Conservation (phyloP, 92 coral and sea anemone genomes). For the Zoanthus sansibaricus region DNA sequence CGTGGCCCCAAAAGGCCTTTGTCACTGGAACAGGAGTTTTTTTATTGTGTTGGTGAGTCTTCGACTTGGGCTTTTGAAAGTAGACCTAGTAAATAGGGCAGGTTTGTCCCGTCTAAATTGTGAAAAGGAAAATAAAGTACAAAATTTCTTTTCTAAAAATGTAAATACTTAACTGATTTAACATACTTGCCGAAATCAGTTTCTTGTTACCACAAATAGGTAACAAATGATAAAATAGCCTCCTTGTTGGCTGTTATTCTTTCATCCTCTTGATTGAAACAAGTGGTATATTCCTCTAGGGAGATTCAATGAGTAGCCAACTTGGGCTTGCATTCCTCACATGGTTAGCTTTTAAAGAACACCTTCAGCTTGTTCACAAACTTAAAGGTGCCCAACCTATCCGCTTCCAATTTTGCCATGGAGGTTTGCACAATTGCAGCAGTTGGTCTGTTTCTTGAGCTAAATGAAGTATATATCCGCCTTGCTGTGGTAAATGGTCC, state of each 20-base stretch:
- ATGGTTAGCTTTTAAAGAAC: conserved; percentile 48
- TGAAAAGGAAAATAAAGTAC: not conserved
- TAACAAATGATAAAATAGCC: too few relatives aligned
- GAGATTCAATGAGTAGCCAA: conserved; percentile 60
- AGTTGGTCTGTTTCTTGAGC: conserved; percentile 40
- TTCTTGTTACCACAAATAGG: too few relatives aligned
- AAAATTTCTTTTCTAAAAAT: too few relatives aligned
- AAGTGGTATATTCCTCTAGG: conserved; percentile 44
- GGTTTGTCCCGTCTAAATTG: conserved; percentile 63
- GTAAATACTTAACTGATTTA: too few relatives aligned
- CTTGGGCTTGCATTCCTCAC: conserved; percentile 31
- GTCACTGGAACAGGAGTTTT: conserved; percentile 55
- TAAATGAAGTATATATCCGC: conserved; percentile 51
- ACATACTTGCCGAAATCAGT: too few relatives aligned
- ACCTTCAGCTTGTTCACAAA: conserved; percentile 43
- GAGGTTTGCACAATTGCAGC: conserved; percentile 41
- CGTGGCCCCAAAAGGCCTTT: conserved; percentile 64
- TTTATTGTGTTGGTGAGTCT: conserved; percentile 46
- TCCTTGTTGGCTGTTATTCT: conserved; percentile 36
- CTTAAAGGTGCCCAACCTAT: conserved; percentile 54
- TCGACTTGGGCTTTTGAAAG: conserved; percentile 68
- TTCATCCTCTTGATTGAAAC: conserved; percentile 56
- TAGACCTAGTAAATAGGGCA: conserved; percentile 61
- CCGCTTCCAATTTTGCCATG: conserved; percentile 49
- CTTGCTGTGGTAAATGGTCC: conserved; percentile 55